Conservation (phyloP, 2,797 vertebrate genomes). For the Eospalax fontanierii region DNA sequence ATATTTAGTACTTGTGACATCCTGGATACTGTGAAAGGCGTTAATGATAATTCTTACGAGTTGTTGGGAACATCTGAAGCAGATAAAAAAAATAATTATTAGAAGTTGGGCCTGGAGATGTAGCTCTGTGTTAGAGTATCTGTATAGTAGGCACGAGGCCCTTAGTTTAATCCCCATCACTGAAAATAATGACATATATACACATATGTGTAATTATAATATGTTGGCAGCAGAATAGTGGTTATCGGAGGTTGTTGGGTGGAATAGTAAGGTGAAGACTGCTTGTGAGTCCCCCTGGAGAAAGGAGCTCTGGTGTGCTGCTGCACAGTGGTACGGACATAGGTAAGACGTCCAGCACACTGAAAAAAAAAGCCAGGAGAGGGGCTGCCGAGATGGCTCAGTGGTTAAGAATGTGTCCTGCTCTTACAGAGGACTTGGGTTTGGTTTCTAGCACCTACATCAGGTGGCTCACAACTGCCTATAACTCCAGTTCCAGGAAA, state of each 20-base stretch:
- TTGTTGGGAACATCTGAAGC: neutral
- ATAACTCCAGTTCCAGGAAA: too few relatives aligned
- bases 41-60: neutral
- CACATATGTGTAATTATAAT: neutral
- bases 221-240: neutral
- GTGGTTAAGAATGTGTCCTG: too few relatives aligned
- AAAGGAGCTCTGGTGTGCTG: neutral
- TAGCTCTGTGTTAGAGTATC: neutral
- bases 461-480: too few relatives aligned
- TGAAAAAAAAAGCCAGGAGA: neutral
- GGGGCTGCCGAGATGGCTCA: too few relatives aligned
- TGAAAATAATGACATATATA: neutral
- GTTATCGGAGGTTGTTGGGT: neutral
- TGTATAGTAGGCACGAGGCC: neutral
- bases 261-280: neutral
- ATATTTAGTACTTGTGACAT: neutral
- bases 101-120: neutral
- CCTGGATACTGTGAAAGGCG: neutral
- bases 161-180: neutral
- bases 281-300: neutral
- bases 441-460: too few relatives aligned
- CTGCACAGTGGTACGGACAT: neutral
- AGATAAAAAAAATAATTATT: constrained; percentile 2
- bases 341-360: neutral
- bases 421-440: too few relatives aligned